Conservation (phyloP, 2,113 vertebrate species). For the Gnathonemus echidnorhynchus region DNA sequence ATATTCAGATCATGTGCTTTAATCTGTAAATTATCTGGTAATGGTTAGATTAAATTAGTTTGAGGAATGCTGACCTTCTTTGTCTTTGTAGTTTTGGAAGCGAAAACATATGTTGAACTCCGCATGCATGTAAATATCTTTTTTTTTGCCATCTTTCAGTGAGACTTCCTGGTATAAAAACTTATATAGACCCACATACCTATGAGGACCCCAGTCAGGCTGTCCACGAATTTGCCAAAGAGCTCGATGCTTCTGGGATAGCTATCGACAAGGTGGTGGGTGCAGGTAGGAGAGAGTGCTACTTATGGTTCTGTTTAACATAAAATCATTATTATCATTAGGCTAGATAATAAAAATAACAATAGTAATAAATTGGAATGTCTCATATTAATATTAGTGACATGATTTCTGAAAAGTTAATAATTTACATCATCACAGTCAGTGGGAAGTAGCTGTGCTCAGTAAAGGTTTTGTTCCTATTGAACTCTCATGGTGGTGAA, state of each 20-base stretch:
- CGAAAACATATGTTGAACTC: neutral
- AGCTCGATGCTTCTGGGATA: conserved; percentile 69
- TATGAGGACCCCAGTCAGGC: conserved; percentile 73
- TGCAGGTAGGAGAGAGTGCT: conserved; percentile 54
- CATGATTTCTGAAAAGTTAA: neutral
- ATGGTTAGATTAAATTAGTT: conserved; percentile 1
- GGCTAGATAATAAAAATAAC: neutral
- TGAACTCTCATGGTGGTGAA: conserved; percentile 15
- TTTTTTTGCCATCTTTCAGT: conserved; percentile 45
- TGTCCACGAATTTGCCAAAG: conserved; percentile 71
- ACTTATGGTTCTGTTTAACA: neutral
- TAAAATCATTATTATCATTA: neutral
- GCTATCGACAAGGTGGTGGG: conserved; percentile 74
- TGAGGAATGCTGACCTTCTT: neutral
- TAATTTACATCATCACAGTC: neutral
- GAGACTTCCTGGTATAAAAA: conserved; percentile 66
- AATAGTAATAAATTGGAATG: neutral
- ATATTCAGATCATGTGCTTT: neutral
- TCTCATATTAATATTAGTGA: neutral
- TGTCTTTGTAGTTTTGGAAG: neutral
- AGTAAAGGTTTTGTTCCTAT: conserved; percentile 36
- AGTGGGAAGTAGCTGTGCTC: conserved; percentile 42
- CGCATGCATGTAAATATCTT: conserved; percentile 7
- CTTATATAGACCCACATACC: conserved; percentile 72
- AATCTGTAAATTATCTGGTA: conserved; percentile 6